Percentiles rank a stretch among this genome's conserved stretches.
phyloP scores from a whole-genome alignment of 2,113 vertebrate genomes.

The Centrocercus urophasianus region DNA sequence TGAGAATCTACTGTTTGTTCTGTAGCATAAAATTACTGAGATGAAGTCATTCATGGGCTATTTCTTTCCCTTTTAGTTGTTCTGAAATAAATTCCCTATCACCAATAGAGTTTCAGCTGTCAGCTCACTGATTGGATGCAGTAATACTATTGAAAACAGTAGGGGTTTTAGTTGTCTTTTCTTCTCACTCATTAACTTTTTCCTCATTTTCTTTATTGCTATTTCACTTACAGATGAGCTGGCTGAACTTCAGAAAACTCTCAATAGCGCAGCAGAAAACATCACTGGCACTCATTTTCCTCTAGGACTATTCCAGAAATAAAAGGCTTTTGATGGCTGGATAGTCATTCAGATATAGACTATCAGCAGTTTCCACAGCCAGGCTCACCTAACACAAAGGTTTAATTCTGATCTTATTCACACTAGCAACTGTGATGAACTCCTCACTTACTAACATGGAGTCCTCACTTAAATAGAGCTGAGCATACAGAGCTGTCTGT shows the following conservation, averaged over 20 bases:
- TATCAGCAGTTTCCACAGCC: background rate
- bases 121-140: background rate
- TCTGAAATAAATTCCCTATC: conserved; percentile 23
- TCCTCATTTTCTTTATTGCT: conserved; percentile 9
- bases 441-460: background rate
- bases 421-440: background rate
- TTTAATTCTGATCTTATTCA: conserved; percentile 24
- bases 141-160: background rate
- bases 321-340: background rate
- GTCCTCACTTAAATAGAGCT: conserved; percentile 4
- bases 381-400: background rate
- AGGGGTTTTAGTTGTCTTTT: background rate
- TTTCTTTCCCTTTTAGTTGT: conserved; percentile 21
- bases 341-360: background rate
- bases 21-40: conserved; percentile 6
- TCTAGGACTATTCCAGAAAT: conserved; percentile 7
- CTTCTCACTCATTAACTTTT: conserved; percentile 20
- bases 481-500: background rate
- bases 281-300: background rate
- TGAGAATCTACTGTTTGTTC: conserved; percentile 13
- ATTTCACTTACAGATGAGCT: conserved; percentile 33
- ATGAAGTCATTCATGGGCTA: background rate
- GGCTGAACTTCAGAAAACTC: conserved; percentile 20
- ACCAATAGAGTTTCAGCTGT: background rate
- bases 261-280: background rate